Percentiles rank a stretch among this genome's conserved stretches.
Evolutionary conservation across 2,797 vertebrate genomes (phyloP).

Genomic region (Lithobates pipiens): DNA sequence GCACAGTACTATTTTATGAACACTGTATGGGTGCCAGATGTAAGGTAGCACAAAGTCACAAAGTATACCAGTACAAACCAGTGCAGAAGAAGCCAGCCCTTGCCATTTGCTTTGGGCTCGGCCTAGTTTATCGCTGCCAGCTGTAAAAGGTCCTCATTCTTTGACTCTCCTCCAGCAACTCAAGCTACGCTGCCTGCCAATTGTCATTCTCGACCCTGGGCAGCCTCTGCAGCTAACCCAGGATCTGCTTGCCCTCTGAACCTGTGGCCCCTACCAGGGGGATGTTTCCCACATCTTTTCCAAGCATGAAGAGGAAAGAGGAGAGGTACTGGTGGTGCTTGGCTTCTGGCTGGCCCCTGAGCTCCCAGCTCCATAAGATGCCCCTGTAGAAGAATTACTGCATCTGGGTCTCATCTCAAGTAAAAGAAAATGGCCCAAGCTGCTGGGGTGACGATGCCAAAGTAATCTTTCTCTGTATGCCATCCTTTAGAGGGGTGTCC

Average conservation of each 20-base stretch:
- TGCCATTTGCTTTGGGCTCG: constrained; percentile 80
- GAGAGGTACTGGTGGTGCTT: constrained; percentile 81
- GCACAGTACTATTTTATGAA: too few relatives aligned
- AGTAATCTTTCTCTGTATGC: constrained; percentile 75
- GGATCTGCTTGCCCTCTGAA: constrained; percentile 66
- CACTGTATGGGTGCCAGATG: too few relatives aligned
- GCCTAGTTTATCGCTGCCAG: constrained; percentile 78
- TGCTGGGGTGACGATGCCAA: constrained; percentile 72
- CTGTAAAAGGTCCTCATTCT: constrained; percentile 82
- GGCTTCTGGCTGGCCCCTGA: constrained; percentile 66
- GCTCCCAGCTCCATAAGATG: constrained; percentile 76
- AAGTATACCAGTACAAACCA: not conserved
- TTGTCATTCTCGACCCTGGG: constrained; percentile 65
- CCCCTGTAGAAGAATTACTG: constrained; percentile 83
- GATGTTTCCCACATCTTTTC: constrained; percentile 71
- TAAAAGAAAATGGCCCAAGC: constrained; percentile 74
- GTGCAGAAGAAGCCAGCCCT: constrained; percentile 93
- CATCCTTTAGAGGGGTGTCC: constrained; percentile 66
- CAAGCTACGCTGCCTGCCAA: constrained; percentile 79
- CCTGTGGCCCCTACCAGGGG: constrained; percentile 72
- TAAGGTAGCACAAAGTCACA: too few relatives aligned
- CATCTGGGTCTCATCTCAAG: constrained; percentile 79
- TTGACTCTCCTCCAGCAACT: constrained; percentile 79
- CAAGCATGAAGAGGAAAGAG: constrained; percentile 72
- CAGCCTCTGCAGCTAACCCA: constrained; percentile 36